These are phyloP conservation scores for Amorpha juglandis DNA, from an alignment of 2,888 invertebrate species.

Conservation along the genomic window DNA sequence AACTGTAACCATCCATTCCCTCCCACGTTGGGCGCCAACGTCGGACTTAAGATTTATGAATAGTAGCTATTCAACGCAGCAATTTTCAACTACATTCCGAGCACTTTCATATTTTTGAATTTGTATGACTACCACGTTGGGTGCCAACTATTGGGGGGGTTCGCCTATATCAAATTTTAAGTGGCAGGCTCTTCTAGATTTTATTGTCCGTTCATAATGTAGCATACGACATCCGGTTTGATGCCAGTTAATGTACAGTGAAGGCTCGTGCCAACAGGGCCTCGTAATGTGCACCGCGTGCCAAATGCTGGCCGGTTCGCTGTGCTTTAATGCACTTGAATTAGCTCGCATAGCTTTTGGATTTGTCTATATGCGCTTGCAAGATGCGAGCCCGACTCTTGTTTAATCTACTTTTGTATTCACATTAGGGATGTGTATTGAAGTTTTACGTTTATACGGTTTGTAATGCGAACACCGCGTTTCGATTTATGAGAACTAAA, in stretches of 20 bases:
- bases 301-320: constrained; percentile 63
- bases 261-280: constrained; percentile 68
- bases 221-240: constrained; percentile 77
- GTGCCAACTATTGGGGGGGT: constrained; percentile 56
- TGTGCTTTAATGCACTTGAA: constrained; percentile 53
- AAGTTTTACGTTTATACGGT: too few species aligned
- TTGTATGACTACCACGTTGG: constrained; percentile 48
- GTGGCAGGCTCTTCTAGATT: constrained; percentile 61
- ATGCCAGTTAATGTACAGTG: constrained; percentile 73
- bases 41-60: neutral
- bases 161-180: constrained; percentile 62
- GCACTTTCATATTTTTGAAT: constrained; percentile 4
- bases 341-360: constrained; percentile 57
- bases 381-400: constrained; percentile 2
- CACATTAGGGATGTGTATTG: too few species aligned
- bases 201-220: constrained; percentile 76
- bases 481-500: neutral
- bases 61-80: neutral
- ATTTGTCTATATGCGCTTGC: constrained; percentile 29
- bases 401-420: neutral
- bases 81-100: neutral
- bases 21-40: constrained; percentile 23
- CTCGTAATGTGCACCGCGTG: constrained; percentile 71
- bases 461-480: too few species aligned
- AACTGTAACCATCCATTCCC: too few species aligned